Evolutionary conservation across 2,113 vertebrate genomes (phyloP), one percentile per base, ranked within the genome.

Genomic region (Bos taurus): DNA sequence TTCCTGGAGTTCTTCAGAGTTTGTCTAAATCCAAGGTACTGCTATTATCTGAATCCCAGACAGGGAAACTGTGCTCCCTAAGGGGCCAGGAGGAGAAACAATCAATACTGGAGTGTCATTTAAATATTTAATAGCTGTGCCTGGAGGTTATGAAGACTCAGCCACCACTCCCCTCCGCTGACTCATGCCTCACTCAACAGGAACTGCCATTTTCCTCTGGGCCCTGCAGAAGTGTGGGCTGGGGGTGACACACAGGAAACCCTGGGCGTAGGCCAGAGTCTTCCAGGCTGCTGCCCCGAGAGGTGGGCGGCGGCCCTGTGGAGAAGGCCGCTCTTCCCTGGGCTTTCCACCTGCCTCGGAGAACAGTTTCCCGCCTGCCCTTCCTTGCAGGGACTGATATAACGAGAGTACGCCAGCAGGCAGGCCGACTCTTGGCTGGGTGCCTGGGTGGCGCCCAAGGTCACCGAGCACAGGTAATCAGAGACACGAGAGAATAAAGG

Each of bases 131-230:
- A 97, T 86, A 95, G 64, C 85, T 1, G 3, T 88, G 98, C 97
- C 97, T 95, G 96, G 86, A 97, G 97, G 97, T 48, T 94, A 93
- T 28, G 78, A 95, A 98, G 92, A 94, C 74, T 92, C 88, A 88
- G 91, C 90, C 57, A 54, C 89, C 59, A 5, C 43, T 87, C 88
- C 83, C 86, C 88, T 67, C 30, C 3, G 87, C 95, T 98, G 97
- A 98, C 92, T 98, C 98, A 98, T 21, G 87, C 82, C 88, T 97
- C 85, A 74, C 96, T 97, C 97, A 96, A 74, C 96, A 95, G 96
- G 98, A 98, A 94, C 93, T 95, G 94, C 57, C 82, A 50, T 77
- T 84, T 92, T 57, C 59, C 90, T 83, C 81, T 93, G 13, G 3
- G 48, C 74, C 91, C 87, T 30, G 48, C 82, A 96, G 97, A 98